A percentile compares a stretch with the other conserved stretches of the same genome.
Evolutionary conservation across 2,888 invertebrate genomes (phyloP).

Genomic region (Spodoptera exigua): DNA sequence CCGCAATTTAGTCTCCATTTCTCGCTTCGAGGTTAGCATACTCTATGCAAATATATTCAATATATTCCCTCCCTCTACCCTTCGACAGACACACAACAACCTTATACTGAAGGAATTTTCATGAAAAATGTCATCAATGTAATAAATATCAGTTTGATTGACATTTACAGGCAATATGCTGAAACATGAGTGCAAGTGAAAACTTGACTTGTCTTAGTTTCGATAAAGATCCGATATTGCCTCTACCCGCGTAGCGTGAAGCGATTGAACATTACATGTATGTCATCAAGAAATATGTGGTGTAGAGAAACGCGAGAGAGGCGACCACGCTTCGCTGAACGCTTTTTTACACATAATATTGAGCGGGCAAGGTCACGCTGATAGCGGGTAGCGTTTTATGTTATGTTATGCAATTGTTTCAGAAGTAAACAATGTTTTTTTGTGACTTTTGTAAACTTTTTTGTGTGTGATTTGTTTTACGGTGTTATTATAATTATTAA

Average conservation of each 20-base stretch:
- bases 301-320: constrained; percentile 86
- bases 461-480: neutral
- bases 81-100: too few species aligned
- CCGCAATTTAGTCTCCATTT: too few species aligned
- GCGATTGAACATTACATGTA: constrained; percentile 78
- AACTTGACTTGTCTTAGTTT: constrained; percentile 37
- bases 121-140: too few species aligned
- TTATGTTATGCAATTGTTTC: constrained; percentile 13
- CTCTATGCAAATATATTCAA: too few species aligned
- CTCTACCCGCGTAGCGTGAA: constrained; percentile 74
- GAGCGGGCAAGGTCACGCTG: constrained; percentile 50
- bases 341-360: constrained; percentile 73
- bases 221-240: constrained; percentile 60
- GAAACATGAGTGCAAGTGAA: constrained; percentile 52
- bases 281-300: constrained; percentile 84
- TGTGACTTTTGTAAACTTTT: neutral
- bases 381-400: constrained; percentile 42
- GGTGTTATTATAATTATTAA: neutral
- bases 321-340: constrained; percentile 76
- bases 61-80: too few species aligned
- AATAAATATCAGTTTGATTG: too few species aligned
- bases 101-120: too few species aligned
- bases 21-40: too few species aligned
- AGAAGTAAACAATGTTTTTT: too few species aligned
- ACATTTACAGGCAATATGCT: neutral